Evolutionary conservation across 2,797 vertebrate species (phyloP).

Genomic region (Hydrocynus forskahlii): DNA sequence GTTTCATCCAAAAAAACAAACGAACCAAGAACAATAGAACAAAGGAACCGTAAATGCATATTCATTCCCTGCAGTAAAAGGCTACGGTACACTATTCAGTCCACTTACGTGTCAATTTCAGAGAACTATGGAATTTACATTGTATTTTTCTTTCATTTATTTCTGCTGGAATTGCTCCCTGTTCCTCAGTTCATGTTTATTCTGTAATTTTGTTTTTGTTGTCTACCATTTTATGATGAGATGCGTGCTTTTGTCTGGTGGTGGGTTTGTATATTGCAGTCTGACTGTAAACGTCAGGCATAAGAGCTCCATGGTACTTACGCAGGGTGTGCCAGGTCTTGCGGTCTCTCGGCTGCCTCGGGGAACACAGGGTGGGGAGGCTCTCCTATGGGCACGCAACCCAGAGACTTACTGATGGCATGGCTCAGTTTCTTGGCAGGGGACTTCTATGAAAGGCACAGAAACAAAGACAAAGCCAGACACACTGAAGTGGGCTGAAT

Average conservation of each 20-base stretch:
- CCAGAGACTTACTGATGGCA: constrained; percentile 95
- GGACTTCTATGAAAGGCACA: constrained; percentile 85
- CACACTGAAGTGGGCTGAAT: constrained; percentile 5
- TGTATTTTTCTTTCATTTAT: not conserved
- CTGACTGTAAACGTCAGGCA: not conserved
- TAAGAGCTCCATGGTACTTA: constrained; percentile 77
- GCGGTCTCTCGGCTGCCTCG: constrained; percentile 92
- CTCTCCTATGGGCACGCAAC: constrained; percentile 93
- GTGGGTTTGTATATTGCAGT: not conserved
- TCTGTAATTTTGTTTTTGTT: not conserved
- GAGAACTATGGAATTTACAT: not conserved
- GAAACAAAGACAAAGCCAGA: constrained; percentile 43
- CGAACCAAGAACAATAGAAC: too few species aligned
- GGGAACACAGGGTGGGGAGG: constrained; percentile 92
- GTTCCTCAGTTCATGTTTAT: not conserved
- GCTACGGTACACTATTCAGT: not conserved
- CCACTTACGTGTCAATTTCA: not conserved
- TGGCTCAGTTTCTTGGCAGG: constrained; percentile 99
- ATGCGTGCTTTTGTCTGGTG: constrained; percentile 1
- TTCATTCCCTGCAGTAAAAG: not conserved
- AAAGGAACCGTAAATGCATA: not conserved
- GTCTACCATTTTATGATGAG: not conserved
- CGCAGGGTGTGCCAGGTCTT: constrained; percentile 91
- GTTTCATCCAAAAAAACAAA: not conserved
- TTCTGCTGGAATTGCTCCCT: not conserved